Base-by-base conservation (phyloP, 2,888 invertebrate species). In the Synanthedon myopaeformis region DNA sequence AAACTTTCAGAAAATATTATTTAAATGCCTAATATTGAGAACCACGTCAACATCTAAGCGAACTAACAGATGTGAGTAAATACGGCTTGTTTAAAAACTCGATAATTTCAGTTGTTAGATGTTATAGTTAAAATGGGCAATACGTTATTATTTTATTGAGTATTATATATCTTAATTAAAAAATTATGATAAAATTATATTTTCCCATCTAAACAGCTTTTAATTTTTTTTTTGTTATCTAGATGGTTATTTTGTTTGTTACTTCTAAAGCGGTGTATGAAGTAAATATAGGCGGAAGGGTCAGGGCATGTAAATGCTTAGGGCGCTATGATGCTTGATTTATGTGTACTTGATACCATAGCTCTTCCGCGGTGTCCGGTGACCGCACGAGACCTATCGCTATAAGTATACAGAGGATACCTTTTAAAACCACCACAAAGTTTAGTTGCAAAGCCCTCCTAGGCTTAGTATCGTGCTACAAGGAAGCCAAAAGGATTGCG, bases 361-460 rank as follows among this genome's bases (percentile, higher is more conserved):
- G 80, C 78, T 76, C 82, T 83, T 85, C 83, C 84, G 82, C 70
- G 74, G 80, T 79, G 75, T 79, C 76, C 72, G 74, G 70, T 82
- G 76, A 76, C 78, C 78, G 72, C 78, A 74, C 69, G 70, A 72
- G 71, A 68, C 71, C 63, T 59, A 61, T 60, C 66, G 49, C 35
- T 45, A 45, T 45, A 45, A n/a, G 14, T 45, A 45, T 14, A 12
- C 11, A 45, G 61, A 65, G 67, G 57, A 67, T 57, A 67, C 69
- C 72, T 71, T 72, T 69, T 66, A 69, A 70, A 70, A 70, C 70
- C 68, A 63, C 67, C 60, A 62, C 45, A 28, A n/a, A 48, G 42
- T 51, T 55, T 51, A 53, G 19, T 55, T 53, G 51, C 53, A 42
- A 51, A 51, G 45, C 48, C 41, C 51, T 49, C 52, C 59, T 60